These are phyloP conservation scores for Eupithecia vulgata DNA, from an alignment of 2,888 invertebrate species.

Conservation along the genomic window DNA sequence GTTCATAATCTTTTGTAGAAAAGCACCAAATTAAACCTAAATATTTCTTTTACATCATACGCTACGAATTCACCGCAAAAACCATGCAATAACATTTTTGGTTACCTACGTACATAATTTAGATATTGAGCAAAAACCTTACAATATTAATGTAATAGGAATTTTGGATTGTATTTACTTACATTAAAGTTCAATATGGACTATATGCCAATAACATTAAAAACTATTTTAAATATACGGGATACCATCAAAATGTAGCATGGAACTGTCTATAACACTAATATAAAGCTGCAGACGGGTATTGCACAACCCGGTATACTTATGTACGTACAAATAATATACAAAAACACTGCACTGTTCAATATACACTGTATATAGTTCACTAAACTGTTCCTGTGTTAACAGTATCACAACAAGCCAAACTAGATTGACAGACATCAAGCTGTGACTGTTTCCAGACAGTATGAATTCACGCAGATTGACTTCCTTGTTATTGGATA, in stretches of 20 bases:
- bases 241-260: not conserved
- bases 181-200: not conserved
- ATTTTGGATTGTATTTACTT: slow-evolving; percentile 16
- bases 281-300: slow-evolving; percentile 33
- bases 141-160: slow-evolving; percentile 14
- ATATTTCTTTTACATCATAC: not conserved
- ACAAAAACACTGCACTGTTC: slow-evolving; percentile 19
- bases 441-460: not conserved
- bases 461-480: not conserved
- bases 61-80: not conserved
- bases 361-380: slow-evolving; percentile 7
- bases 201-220: not conserved
- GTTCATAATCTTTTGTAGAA: slow-evolving; percentile 1
- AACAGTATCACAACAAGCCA: not conserved
- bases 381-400: slow-evolving; percentile 5
- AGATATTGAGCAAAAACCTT: slow-evolving; percentile 29
- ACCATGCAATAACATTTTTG: not conserved
- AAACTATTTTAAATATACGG: not conserved
- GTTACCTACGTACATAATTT: slow-evolving; percentile 2
- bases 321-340: slow-evolving; percentile 26
- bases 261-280: slow-evolving; percentile 16
- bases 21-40: not conserved
- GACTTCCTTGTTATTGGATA: not conserved
- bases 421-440: not conserved
- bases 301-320: slow-evolving; percentile 41